Evolutionary conservation across 2,113 vertebrate species (phyloP), one percentile per base, ranked within the genome.

Genomic region (Rhinolophus sinicus): DNA sequence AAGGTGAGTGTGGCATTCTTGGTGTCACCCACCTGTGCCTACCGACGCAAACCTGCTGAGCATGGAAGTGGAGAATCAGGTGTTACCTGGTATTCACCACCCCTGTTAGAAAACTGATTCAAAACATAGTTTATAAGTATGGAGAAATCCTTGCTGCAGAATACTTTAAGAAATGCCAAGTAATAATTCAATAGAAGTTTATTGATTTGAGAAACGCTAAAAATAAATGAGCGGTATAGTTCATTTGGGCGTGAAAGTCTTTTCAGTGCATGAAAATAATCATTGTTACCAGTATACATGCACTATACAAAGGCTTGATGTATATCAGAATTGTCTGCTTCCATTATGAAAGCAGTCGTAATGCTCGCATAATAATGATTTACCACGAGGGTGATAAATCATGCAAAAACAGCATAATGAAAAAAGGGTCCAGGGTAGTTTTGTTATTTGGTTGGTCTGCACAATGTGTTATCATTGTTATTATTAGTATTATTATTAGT

Each of bases 1-100:
- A 52, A n/a, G 44, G 65, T 21, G 19, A 28, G 28, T 0, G 4
- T 0, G 3, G 1, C 6, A 7, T 21, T 77, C 30, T 18, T 8
- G 35, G 4, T n/a, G 5, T 54, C 77, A n/a, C 4, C 65, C 1
- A 30, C 8, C 4, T 33, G 2, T 7, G 26, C 64, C 18, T 30
- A 4, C 4, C 28, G 47, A 7, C 2, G 7, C 10, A 76, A n/a
- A 12, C 4, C 30, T 19, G 16, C 35, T 11, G 50, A 33, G 8
- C 9, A 30, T 33, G 8, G 0, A 8, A 16, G 24, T 9, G 0
- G 6, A 19, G 15, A 21, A 14, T 10, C 24, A 76, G 40, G 10
- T 44, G 11, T 33, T 28, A 18, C 26, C 6, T 50, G 15, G 19
- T 24, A 2, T 21, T 58, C 35, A 54, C 5, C n/a, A 52, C 6